Evolutionary conservation across 2,113 vertebrate genomes (phyloP), one percentile per base, ranked within the genome.

Genomic region (Nansenia antarctica): DNA sequence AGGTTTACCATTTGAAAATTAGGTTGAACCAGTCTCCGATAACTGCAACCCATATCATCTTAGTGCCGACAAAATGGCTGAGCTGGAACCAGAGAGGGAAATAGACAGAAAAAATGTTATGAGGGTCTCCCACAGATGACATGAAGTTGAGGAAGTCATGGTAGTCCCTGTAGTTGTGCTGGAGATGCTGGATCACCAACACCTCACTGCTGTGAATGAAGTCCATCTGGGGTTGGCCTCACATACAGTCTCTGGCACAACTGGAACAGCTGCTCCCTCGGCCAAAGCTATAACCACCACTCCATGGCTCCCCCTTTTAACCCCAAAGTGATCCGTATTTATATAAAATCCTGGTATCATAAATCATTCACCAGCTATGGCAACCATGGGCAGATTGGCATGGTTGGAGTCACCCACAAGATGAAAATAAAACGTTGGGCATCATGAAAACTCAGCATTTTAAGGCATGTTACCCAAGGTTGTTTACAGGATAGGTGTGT

Each of bases 21-120:
- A 95, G 93, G 86, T 95, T 94, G 85, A 94, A 90, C 92, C 92
- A 94, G 78, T 94, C 93, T 77, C 92, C 92, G 86, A 93, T 87
- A 78, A 94, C 93, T 63, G 92, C 91, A 72, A 91, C 90, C 93
- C 94, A 94, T 80, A 94, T 92, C 91, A 94, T 94, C 86, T 93
- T 94, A 69, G 89, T 95, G 83, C 91, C 93, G 84, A 92, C 52
- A 27, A 12, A 3, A 74, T 87, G 91, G 80, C 90, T 93, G 68
- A 93, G 81, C 77, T 93, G 93, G 85, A 95, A 95, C 92, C 92
- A 95, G 65, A 93, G 85, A 59, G 92, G 93, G 71, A 94, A 93
- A 68, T 92, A 95, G 68, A 93, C 85, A 60, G 92, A 92, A 73
- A 94, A 93, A 67, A 93, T 94, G 88, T 94, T 95, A 73, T 85